Evolutionary conservation across 2,113 vertebrate species (phyloP).

Genomic region (Meleagris gallopavo): DNA sequence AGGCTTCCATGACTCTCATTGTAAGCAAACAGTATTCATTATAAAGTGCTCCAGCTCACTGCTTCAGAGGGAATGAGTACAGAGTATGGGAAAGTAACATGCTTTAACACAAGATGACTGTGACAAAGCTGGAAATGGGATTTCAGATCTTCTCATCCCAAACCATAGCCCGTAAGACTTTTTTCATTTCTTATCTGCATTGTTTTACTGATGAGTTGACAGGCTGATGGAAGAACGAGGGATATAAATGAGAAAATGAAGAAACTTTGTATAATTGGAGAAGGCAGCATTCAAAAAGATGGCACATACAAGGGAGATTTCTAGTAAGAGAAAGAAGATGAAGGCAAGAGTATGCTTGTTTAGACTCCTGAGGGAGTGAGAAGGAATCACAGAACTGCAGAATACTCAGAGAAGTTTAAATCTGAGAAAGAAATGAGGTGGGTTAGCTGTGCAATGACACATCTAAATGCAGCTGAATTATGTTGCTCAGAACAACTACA

Average conservation of each 20-base stretch:
- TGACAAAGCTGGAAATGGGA: conserved; percentile 4
- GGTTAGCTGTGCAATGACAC: neutral
- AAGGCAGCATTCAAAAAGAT: neutral
- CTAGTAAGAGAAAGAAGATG: conserved; percentile 5
- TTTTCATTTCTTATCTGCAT: neutral
- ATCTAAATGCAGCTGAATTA: neutral
- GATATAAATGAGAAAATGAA: neutral
- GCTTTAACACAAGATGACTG: neutral
- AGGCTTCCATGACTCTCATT: neutral
- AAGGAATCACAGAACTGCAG: neutral
- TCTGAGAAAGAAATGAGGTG: neutral
- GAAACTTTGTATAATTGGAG: neutral
- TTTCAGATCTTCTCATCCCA: conserved; percentile 24
- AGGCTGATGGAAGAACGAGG: neutral
- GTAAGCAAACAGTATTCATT: neutral
- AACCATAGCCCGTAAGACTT: neutral
- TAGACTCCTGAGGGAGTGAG: neutral
- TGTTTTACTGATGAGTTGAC: neutral
- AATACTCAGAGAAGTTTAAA: neutral
- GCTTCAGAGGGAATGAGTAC: neutral
- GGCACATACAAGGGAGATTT: neutral
- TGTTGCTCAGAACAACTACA: neutral
- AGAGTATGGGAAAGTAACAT: neutral
- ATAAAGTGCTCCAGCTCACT: neutral
- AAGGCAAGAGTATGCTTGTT: neutral